These are phyloP conservation scores for Eilema caniola DNA, from an alignment of 2,888 invertebrate genomes.

Conservation along the genomic window DNA sequence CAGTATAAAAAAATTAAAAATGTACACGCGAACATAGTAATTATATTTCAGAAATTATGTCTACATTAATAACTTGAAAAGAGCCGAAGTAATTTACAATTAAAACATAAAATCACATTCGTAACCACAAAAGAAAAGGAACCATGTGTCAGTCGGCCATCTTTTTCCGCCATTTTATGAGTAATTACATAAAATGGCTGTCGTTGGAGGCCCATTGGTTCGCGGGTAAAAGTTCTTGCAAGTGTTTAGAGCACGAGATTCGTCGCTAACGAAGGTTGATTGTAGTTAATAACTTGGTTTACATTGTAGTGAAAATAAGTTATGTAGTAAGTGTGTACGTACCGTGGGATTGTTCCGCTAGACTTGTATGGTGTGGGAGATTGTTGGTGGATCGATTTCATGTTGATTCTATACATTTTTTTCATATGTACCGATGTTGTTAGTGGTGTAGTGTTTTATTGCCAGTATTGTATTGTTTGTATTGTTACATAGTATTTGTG, in stretches of 20 bases:
- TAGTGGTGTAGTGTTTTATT: conserved; percentile 14
- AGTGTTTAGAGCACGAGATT: conserved; percentile 81
- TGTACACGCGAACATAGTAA: neutral
- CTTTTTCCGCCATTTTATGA: conserved; percentile 73
- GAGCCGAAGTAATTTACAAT: conserved; percentile 42
- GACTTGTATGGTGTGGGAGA: neutral
- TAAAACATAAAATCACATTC: conserved; percentile 53
- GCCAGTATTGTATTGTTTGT: conserved; percentile 10
- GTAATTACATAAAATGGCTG: conserved; percentile 79
- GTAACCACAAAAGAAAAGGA: conserved; percentile 63
- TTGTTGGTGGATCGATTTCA: conserved; percentile 45
- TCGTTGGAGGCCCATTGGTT: conserved; percentile 65
- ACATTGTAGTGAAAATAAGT: conserved; percentile 56
- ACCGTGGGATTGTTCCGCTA: conserved; percentile 51
- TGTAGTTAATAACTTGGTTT: conserved; percentile 69
- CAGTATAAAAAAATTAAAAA: conserved; percentile 14
- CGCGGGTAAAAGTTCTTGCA: conserved; percentile 70
- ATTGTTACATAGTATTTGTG: conserved; percentile 10
- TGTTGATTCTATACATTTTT: conserved; percentile 11
- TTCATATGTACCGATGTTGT: conserved; percentile 15
- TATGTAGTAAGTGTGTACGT: conserved; percentile 29
- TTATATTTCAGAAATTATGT: conserved; percentile 27
- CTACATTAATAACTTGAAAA: conserved; percentile 41
- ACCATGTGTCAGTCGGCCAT: conserved; percentile 69
- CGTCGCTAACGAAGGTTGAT: conserved; percentile 77